Conservation (phyloP, 2,888 invertebrate genomes). For the Mystacides longicornis region DNA sequence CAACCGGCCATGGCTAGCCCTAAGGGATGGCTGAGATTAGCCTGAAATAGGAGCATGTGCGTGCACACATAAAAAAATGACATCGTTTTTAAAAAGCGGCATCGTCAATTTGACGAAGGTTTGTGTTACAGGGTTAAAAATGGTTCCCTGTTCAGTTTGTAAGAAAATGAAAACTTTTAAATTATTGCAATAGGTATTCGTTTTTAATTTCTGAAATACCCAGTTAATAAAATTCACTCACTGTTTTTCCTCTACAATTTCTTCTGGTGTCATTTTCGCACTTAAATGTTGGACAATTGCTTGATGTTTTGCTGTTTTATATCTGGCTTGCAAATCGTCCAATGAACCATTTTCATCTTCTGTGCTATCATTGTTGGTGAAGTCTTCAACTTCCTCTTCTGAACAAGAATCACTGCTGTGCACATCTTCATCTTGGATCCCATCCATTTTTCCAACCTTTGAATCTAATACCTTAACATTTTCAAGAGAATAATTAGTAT, state of each 20-base stretch:
- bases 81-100: no score
- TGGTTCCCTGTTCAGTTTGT: no score
- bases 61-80: no score
- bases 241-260: constrained; percentile 30
- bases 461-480: not conserved
- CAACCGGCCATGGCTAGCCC: no score
- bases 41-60: no score
- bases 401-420: not conserved
- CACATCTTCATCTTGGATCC: not conserved
- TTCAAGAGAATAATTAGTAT: no score
- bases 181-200: no score
- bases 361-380: not conserved
- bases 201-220: no score
- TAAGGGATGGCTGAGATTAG: no score
- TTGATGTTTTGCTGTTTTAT: constrained; percentile 21
- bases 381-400: not conserved
- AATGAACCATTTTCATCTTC: not conserved
- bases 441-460: not conserved
- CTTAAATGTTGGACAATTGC: constrained; percentile 26
- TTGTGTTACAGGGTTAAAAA: no score
- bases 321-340: constrained; percentile 18
- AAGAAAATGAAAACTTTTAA: no score
- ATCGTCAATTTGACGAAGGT: no score
- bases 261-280: constrained; percentile 29
- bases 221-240: constrained; percentile 22